Percentiles rank a stretch among this genome's conserved stretches.
phyloP scores from a whole-genome alignment of 1,140 invertebrate species.

The Dufourea novaeangliae region DNA sequence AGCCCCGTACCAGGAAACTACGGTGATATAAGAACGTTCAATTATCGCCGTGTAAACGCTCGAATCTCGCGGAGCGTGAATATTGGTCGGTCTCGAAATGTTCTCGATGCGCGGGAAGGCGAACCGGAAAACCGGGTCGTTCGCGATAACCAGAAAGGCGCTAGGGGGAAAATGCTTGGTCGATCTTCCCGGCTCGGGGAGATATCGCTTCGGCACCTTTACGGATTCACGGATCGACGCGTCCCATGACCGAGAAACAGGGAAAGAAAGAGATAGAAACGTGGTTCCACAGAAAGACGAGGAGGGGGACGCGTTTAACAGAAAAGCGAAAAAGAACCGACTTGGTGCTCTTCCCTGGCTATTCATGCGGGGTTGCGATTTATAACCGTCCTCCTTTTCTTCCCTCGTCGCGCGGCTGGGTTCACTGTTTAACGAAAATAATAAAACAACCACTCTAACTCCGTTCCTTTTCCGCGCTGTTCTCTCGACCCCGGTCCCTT shows the following conservation, averaged over 20 bases:
- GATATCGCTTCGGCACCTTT: slow-evolving; percentile 36
- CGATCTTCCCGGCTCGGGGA: slow-evolving; percentile 4
- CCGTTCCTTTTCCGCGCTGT: background rate
- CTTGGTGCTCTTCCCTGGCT: slow-evolving; percentile 55
- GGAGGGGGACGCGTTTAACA: slow-evolving; percentile 36
- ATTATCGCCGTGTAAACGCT: background rate
- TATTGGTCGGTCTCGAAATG: slow-evolving; percentile 29
- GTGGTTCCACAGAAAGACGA: background rate
- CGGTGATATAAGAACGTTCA: no score
- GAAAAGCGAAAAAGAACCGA: slow-evolving; percentile 47
- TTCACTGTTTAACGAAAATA: slow-evolving; percentile 54
- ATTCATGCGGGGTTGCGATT: slow-evolving; percentile 73
- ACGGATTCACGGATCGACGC: slow-evolving; percentile 47
- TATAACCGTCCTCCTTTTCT: slow-evolving; percentile 64
- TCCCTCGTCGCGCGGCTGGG: background rate
- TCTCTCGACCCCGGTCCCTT: slow-evolving; percentile 22
- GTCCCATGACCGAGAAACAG: background rate
- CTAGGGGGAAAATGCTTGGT: slow-evolving; percentile 30
- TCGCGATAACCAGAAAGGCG: slow-evolving; percentile 6
- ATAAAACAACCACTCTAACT: slow-evolving; percentile 46
- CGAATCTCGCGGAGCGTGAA: background rate
- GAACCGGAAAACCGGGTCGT: slow-evolving; percentile 2
- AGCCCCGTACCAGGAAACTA: no score
- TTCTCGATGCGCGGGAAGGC: background rate
- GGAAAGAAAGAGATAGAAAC: background rate